phyloP scores from a whole-genome alignment of 2,113 vertebrate species.

The Leucopternis melanops region DNA sequence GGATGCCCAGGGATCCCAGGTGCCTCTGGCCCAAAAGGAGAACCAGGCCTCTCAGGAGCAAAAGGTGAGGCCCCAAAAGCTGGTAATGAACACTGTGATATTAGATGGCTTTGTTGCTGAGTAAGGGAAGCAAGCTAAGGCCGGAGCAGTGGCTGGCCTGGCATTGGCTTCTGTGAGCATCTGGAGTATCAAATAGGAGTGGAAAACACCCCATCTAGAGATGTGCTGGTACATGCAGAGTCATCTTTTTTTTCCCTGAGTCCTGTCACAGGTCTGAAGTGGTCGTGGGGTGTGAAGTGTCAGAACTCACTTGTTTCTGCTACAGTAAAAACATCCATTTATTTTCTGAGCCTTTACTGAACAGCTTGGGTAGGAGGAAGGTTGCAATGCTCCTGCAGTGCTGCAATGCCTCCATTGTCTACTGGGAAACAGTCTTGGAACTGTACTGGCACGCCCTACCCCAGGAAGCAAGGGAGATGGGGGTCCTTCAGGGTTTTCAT shows the following conservation, averaged over 20 bases:
- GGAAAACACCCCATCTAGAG: not conserved
- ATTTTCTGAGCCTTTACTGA: not conserved
- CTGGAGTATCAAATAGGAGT: not conserved
- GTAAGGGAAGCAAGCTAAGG: not conserved
- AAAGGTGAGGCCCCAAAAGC: not conserved
- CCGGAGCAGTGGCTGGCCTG: not conserved
- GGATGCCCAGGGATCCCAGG: constrained; percentile 39
- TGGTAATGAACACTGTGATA: not conserved
- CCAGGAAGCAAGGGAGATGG: not conserved
- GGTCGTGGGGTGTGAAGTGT: not conserved
- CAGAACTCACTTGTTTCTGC: not conserved
- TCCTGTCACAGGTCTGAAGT: not conserved
- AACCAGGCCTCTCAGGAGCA: constrained; percentile 7
- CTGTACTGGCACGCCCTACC: not conserved
- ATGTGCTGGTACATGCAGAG: not conserved
- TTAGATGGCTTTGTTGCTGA: not conserved
- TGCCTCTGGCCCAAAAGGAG: constrained; percentile 1
- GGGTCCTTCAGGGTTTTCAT: not conserved
- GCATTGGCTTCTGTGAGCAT: not conserved
- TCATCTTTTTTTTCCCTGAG: not conserved
- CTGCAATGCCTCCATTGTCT: not conserved
- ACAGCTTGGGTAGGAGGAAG: not conserved
- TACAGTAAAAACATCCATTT: not conserved
- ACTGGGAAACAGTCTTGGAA: not conserved
- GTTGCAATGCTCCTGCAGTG: not conserved